These are phyloP conservation scores for Nannoperca obscura DNA, from an alignment of 2,797 vertebrate species.

Conservation along the genomic window DNA sequence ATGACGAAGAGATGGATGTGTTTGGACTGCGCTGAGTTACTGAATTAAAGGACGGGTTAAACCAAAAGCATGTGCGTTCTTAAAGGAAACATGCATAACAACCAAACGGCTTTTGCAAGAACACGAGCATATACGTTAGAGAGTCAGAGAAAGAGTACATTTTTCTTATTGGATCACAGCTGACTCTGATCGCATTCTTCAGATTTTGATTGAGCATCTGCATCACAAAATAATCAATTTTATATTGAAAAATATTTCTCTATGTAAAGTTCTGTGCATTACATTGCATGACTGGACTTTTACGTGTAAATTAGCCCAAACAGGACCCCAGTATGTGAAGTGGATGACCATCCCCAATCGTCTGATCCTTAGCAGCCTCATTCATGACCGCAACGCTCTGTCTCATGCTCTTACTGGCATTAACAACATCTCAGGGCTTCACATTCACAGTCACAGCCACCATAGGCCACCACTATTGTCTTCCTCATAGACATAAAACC, in stretches of 20 bases:
- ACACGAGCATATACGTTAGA: background rate
- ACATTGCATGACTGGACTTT: background rate
- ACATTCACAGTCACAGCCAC: constrained; percentile 53
- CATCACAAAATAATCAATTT: background rate
- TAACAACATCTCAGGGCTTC: constrained; percentile 80
- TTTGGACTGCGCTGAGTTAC: constrained; percentile 38
- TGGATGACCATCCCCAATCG: background rate
- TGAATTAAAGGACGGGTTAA: constrained; percentile 27
- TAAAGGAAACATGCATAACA: background rate
- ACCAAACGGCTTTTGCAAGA: background rate
- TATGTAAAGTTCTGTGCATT: background rate
- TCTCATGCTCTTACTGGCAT: constrained; percentile 58
- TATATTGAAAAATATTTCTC: background rate
- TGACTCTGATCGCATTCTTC: background rate
- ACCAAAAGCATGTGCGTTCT: background rate
- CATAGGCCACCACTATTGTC: constrained; percentile 43
- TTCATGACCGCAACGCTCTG: constrained; percentile 29
- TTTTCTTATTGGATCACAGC: background rate
- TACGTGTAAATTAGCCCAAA: constrained; percentile 11
- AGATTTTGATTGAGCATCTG: background rate
- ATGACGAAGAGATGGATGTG: background rate
- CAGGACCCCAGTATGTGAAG: background rate
- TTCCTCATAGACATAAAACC: constrained; percentile 45
- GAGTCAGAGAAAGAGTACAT: background rate
- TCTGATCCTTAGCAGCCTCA: constrained; percentile 21